These are phyloP conservation scores for Dipodomys stephensi DNA, from an alignment of 2,113 vertebrate genomes.

Conservation along the genomic window DNA sequence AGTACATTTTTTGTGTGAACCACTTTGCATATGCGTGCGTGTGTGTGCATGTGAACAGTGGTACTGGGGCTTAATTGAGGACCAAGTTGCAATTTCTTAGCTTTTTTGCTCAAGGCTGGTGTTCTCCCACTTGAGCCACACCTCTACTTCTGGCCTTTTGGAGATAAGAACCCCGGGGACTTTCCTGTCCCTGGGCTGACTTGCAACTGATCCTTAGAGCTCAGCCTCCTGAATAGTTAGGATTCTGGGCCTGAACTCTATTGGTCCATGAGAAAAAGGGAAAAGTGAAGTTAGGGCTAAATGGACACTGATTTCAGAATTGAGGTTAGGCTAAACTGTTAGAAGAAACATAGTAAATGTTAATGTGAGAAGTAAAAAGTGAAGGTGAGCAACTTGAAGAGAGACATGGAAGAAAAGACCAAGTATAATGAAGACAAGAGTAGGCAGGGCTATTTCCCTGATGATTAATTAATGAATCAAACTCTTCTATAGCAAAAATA, in stretches of 20 bases:
- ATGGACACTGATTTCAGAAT: background rate
- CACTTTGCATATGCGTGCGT: background rate
- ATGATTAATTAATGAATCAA: background rate
- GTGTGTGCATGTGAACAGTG: background rate
- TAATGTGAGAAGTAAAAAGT: background rate
- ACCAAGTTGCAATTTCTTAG: too few relatives aligned
- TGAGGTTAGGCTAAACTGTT: background rate
- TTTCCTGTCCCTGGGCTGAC: too few relatives aligned
- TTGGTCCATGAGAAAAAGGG: background rate
- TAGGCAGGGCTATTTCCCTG: background rate
- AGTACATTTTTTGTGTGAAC: background rate
- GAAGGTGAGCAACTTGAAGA: background rate
- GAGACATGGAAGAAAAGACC: background rate
- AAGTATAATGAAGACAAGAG: background rate
- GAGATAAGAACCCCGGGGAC: too few relatives aligned
- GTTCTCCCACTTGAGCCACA: too few relatives aligned
- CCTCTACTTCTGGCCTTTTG: too few relatives aligned
- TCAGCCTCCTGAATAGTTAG: too few relatives aligned
- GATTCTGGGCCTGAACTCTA: too few relatives aligned
- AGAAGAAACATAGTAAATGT: background rate
- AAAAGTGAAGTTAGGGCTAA: slow-evolving; percentile 21
- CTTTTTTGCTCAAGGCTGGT: too few relatives aligned
- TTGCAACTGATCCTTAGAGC: too few relatives aligned
- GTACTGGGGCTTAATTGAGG: too few relatives aligned
- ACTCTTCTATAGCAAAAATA: background rate